Percentiles rank a stretch among this genome's conserved stretches.
Conservation (phyloP, 2,113 vertebrate genomes). For the Hucho hucho region DNA sequence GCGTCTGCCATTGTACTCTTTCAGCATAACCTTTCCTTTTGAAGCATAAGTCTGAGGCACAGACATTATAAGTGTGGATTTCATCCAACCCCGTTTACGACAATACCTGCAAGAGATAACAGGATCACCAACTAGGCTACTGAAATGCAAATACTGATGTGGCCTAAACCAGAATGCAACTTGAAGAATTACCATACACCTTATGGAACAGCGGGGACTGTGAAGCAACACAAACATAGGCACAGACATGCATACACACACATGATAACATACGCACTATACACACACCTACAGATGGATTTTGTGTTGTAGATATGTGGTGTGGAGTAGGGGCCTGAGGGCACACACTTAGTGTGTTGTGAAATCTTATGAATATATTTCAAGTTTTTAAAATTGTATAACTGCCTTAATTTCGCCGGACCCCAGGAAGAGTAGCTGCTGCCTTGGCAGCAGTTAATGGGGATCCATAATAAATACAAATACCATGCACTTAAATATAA, state of each 20-base stretch:
- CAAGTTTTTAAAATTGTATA: too few species aligned
- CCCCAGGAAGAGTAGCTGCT: too few species aligned
- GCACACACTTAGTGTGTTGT: background rate
- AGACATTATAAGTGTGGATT: constrained; percentile 94
- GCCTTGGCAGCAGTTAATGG: background rate
- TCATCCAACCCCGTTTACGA: constrained; percentile 89
- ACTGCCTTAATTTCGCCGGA: too few species aligned
- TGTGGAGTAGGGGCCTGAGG: background rate
- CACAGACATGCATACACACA: background rate
- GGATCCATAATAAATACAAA: background rate
- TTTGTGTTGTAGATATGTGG: background rate
- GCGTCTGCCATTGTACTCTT: constrained; percentile 85
- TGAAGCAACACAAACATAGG: too few species aligned
- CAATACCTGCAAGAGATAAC: constrained; percentile 80
- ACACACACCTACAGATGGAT: background rate
- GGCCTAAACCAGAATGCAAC: too few species aligned
- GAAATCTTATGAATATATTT: too few species aligned
- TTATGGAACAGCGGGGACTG: too few species aligned
- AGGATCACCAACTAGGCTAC: background rate
- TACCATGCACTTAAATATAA: background rate
- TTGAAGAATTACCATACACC: background rate
- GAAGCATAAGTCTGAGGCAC: constrained; percentile 95
- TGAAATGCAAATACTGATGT: background rate
- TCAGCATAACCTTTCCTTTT: constrained; percentile 96
- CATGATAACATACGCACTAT: background rate